Percentiles rank a stretch among this genome's conserved stretches.
phyloP scores from a whole-genome alignment of 1,140 invertebrate species.

The Geopemphigus sp. region DNA sequence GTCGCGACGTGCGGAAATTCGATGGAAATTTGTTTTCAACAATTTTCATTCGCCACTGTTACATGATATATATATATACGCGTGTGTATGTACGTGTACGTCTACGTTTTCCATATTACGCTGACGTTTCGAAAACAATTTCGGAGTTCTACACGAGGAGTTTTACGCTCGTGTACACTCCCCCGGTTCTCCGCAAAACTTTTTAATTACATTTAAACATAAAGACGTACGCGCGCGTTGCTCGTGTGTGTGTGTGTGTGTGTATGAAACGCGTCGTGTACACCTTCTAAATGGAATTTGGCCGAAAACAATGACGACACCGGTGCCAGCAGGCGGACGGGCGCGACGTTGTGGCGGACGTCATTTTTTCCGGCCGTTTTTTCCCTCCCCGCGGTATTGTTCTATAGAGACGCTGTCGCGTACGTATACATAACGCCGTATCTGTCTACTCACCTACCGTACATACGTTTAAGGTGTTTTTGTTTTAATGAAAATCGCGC shows the following conservation, averaged over 20 bases:
- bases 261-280: neutral
- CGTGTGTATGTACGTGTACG: too few species aligned
- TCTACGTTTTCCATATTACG: neutral
- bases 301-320: conserved; percentile 25
- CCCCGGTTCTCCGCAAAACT: neutral
- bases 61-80: too few species aligned
- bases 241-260: neutral
- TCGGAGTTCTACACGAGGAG: conserved; percentile 27
- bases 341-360: conserved; percentile 7
- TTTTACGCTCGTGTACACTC: neutral
- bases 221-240: neutral
- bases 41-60: neutral
- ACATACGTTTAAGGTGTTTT: conserved; percentile 5
- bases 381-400: neutral
- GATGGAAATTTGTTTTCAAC: conserved; percentile 27
- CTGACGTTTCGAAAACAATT: conserved; percentile 30
- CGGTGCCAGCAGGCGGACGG: neutral
- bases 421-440: too few species aligned
- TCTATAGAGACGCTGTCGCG: neutral
- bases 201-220: conserved; percentile 32
- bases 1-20: conserved; percentile 1
- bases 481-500: conserved; percentile 18
- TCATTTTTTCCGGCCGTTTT: conserved; percentile 14
- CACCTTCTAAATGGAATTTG: conserved; percentile 2
- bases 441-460: too few species aligned